phyloP scores from a whole-genome alignment of 2,113 vertebrate species.

The Myotis lucifugus region DNA sequence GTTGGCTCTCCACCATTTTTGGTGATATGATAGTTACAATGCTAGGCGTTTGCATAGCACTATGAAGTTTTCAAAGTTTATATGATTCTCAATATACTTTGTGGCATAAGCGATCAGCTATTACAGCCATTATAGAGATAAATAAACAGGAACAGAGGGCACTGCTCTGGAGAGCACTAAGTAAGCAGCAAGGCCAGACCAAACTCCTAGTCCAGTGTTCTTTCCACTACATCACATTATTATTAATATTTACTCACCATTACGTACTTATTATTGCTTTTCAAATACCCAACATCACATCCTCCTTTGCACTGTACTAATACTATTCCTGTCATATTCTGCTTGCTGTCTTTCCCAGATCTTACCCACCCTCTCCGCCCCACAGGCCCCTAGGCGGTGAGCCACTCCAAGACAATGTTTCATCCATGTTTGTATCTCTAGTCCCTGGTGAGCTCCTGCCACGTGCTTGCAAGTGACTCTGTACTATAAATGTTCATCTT shows the following conservation, averaged over 20 bases:
- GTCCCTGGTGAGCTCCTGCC: neutral
- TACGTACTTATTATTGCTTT: neutral
- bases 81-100: neutral
- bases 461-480: neutral
- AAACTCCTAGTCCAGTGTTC: neutral
- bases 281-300: neutral
- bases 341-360: neutral
- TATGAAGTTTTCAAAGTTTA: constrained; percentile 31
- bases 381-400: neutral
- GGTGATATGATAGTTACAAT: neutral
- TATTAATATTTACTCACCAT: neutral
- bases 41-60: neutral
- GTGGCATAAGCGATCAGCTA: neutral
- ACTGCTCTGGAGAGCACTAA: neutral
- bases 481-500: neutral
- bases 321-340: neutral
- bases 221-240: neutral
- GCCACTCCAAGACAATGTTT: neutral
- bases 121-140: neutral
- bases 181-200: neutral
- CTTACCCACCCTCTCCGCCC: neutral
- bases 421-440: neutral
- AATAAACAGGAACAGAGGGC: neutral
- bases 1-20: constrained; percentile 23
- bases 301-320: neutral